Base-by-base conservation (phyloP, 2,888 invertebrate species). In the Aethes cnicana region DNA sequence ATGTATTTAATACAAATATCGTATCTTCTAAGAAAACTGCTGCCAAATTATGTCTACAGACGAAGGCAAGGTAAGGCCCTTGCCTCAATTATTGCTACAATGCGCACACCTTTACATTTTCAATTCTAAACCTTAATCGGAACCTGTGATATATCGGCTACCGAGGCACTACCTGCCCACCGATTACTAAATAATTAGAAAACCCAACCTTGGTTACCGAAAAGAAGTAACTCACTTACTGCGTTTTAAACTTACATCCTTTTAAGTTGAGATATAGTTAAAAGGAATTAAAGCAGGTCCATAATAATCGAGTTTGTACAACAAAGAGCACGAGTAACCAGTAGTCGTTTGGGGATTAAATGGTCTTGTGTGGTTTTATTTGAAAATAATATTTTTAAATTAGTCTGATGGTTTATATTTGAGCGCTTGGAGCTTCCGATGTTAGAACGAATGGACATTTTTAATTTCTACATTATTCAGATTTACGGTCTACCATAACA, bases 161-260 rank as follows among this genome's bases (percentile, higher is more conserved):
- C 81, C 62, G 73, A 70, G 66, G 66, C 66, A 23, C 55, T 67
- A 54, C 66, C 80, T 53, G 72, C 81, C 84, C 70, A 81, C 84
- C 84, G 80, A 84, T 87, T 84, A 85, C 77, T 71, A 76, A 75
- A 82, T 87, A 86, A 86, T 86, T 85, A 86, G 75, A 75, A 78
- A 74, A 62, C 73, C 71, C 70, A 71, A 67, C 69, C 66, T 58
- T 7, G 12, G 9, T 26, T 9, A 32, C 9, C 8, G 23, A 25
- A 52, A 39, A 17, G 17, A 25, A 23, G 1, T 37, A 52, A 44
- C 20, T 37, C 7, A 30, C 25, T 9, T 25, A 14, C 4, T 2
- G 1, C 11, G 8, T 30, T 7, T 16, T 20, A 12, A 23, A 30
- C 4, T 47, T 48, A 48, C 18, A 25, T 25, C 23, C 12, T 32